Base-by-base conservation (phyloP, 2,888 invertebrate genomes). In the Andrena haemorrhoa region DNA sequence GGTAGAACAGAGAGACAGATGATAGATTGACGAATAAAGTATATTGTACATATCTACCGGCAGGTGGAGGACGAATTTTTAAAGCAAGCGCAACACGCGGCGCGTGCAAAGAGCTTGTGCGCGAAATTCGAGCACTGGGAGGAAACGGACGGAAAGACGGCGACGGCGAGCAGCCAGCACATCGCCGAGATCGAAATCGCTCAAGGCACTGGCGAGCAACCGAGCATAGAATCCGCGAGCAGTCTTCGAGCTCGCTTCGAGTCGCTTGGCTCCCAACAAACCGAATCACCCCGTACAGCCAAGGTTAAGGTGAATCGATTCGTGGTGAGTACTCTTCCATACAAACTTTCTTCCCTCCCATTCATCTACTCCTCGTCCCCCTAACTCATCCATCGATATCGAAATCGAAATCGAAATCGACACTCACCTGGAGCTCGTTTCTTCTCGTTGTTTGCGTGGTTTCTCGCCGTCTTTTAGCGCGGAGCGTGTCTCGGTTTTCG, bases 51-150 rank as follows among this genome's bases (percentile, higher is more conserved):
- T 41, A 16, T 3, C 5, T 16, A 41, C 41, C 41, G 1, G 78
- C 63, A 94, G 94, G 92, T 94, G 12, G 95, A 95, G 86, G 97
- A 97, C 90, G 97, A 97, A 89, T 96, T 96, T 35, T 94, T 97
- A 49, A 96, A 96, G 92, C 96, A 97, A 96, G 97, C 97, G 7
- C 96, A 97, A 90, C 96, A 96, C 87, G 95, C 97, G 0, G 98
- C 97, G 0, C 96, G 97, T 86, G 98, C 98, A 26, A 97, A 97
- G 93, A 96, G 97, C 84, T 95, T 98, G 91, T 96, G 97, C 89
- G 97, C 96, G 82, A 97, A 98, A 92, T 98, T 98, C 94, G 98
- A 98, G 94, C 95, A 97, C 91, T 98, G 98, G 98, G 96, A 97
- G 91, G 95, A 96, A 1, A 96, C 92, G 93, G 95, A 93, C 88